Conservation (phyloP, 1,140 invertebrate species). For the Eumeta japonica region DNA sequence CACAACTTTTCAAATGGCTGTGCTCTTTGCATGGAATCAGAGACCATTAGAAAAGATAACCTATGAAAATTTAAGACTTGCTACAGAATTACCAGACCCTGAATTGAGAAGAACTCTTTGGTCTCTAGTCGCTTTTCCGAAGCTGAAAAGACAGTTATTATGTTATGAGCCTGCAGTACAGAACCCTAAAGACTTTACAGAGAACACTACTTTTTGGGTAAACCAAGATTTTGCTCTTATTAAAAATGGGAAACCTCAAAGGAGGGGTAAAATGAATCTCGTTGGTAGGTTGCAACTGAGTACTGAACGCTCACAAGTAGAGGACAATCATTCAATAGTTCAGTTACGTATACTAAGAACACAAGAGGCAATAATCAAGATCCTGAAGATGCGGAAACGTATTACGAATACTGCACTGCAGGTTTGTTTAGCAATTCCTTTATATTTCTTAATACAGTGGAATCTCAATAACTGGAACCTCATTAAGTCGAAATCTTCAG, state of each 20-base stretch:
- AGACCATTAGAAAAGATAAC: constrained; percentile 86
- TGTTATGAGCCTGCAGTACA: constrained; percentile 76
- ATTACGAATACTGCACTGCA: constrained; percentile 93
- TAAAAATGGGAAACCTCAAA: constrained; percentile 93
- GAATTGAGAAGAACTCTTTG: constrained; percentile 95
- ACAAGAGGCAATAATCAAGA: constrained; percentile 98
- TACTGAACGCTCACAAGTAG: constrained; percentile 92
- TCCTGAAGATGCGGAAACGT: constrained; percentile 95
- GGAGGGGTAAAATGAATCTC: constrained; percentile 90
- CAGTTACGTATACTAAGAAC: constrained; percentile 88
- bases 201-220: constrained; percentile 92
- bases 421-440: too few relatives aligned
- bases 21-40: constrained; percentile 99
- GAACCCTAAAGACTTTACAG: constrained; percentile 90
- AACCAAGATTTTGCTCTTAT: constrained; percentile 92
- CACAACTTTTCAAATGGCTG: constrained; percentile 99
- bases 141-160: constrained; percentile 90
- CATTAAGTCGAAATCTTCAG: too few relatives aligned
- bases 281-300: constrained; percentile 92
- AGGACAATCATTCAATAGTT: constrained; percentile 97
- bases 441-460: too few relatives aligned
- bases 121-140: constrained; percentile 96
- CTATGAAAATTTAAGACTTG: constrained; percentile 92
- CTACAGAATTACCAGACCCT: constrained; percentile 94
- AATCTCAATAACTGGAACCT: too few relatives aligned